Base-by-base conservation (phyloP, 2,113 vertebrate genomes). In the Pontoporia blainvillei region DNA sequence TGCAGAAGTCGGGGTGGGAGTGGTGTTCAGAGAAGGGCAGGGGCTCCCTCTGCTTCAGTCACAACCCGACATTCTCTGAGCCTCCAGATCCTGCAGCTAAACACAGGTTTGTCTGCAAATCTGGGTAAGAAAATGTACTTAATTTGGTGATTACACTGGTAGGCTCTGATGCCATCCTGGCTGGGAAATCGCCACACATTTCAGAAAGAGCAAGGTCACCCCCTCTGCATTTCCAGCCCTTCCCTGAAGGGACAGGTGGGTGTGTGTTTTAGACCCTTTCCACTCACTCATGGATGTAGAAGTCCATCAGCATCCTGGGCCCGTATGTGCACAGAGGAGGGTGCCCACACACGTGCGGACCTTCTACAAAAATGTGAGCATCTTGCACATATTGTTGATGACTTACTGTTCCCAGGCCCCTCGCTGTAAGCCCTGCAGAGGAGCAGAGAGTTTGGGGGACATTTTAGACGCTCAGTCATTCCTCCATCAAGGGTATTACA, bases 301-400 rank as follows among this genome's bases (percentile, higher is more conserved):
- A 2, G 8, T 7, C 1, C 3, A 0, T 12, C 36, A 6, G 9
- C 23, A 5, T 27, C 13, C n/a, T 17, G 0, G 4, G 59, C 39
- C 25, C 23, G 0, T 3, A 3, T 12, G 75, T 4, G 73, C 39
- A 2, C 18, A 11, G n/a, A 10, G 34, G 3, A 54, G 44, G 3
- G 4, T 5, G 11, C 20, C 78, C 29, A 29, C 3, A 13, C 31
- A 9, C 0, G 1, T 57, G 44, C 0, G 6, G 41, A 44, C n/a
- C 17, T 67, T 36, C 25, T 13, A 41, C 57, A n/a, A 20, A 17
- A n/a, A 20, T 17, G 12, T 23, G 66, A 36, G 8, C 27, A 31
- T 27, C 41, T 57, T 62, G 27, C 27, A 14, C 2, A 0, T 29
- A 20, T 21, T 54, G 61, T 15, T 27, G 71, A n/a, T 23, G 62